A percentile compares a stretch with the other conserved stretches of the same genome.
phyloP scores from a whole-genome alignment of 1,140 invertebrate genomes.

The Drosophila insularis region DNA sequence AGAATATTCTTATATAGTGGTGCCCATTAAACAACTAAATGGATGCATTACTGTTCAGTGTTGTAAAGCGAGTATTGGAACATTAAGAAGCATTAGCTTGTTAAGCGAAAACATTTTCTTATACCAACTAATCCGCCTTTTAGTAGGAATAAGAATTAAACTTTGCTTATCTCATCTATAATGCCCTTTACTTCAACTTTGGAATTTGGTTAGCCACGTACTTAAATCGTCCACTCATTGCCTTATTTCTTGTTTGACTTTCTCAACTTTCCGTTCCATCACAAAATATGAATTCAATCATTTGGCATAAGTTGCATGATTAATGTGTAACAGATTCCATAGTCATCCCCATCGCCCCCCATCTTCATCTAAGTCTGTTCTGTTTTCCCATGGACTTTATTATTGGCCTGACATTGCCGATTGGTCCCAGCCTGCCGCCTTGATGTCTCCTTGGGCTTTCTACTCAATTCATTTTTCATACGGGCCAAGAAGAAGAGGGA shows the following conservation, averaged over 20 bases:
- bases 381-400: constrained; percentile 39
- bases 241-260: not conserved
- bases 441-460: constrained; percentile 8
- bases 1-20: no score
- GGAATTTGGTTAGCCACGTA: not conserved
- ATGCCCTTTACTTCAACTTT: not conserved
- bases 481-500: constrained; percentile 24
- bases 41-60: not conserved
- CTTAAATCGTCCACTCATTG: constrained; percentile 4
- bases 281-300: constrained; percentile 67
- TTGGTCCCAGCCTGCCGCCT: constrained; percentile 17
- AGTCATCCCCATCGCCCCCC: not conserved
- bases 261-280: constrained; percentile 7
- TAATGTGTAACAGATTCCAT: constrained; percentile 56
- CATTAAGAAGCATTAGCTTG: no score
- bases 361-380: not conserved
- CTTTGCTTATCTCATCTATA: no score
- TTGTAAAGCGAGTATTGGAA: not conserved
- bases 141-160: no score
- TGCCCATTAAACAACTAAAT: no score
- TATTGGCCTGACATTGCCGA: constrained; percentile 39
- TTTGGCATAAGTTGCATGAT: constrained; percentile 68
- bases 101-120: no score
- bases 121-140: no score
- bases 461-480: constrained; percentile 63